Percentiles rank a stretch among this genome's conserved stretches.
phyloP scores from a whole-genome alignment of 2,797 vertebrate genomes.

The Oryzias sinensis region DNA sequence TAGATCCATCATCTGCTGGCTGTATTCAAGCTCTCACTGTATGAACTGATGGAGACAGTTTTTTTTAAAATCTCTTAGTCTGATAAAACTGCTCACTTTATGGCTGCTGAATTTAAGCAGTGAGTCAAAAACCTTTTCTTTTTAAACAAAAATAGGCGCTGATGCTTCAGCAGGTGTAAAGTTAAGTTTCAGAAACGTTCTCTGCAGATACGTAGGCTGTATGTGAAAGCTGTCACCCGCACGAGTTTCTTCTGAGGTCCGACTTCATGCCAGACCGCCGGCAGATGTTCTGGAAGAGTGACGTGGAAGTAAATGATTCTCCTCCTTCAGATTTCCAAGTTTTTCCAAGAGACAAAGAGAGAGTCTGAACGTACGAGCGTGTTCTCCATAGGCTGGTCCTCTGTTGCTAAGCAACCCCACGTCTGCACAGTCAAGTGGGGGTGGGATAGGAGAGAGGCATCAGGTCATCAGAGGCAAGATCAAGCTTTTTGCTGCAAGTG shows the following conservation, averaged over 20 bases:
- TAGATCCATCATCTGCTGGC: slow-evolving; percentile 67
- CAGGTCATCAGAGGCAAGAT: slow-evolving; percentile 62
- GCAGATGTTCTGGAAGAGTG: slow-evolving; percentile 18
- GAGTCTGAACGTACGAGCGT: slow-evolving; percentile 26
- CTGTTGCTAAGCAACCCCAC: slow-evolving; percentile 75
- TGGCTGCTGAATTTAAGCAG: slow-evolving; percentile 23
- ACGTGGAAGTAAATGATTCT: slow-evolving; percentile 51
- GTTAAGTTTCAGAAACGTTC: background rate
- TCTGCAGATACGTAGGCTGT: background rate
- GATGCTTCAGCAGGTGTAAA: background rate
- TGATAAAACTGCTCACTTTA: slow-evolving; percentile 52
- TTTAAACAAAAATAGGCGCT: background rate
- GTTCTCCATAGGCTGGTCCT: slow-evolving; percentile 55
- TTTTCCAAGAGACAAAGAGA: slow-evolving; percentile 34
- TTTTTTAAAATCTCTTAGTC: slow-evolving; percentile 55
- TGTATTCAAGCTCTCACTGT: slow-evolving; percentile 68
- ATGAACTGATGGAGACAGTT: slow-evolving; percentile 59
- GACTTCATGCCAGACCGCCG: too few species aligned
- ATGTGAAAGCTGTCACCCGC: background rate
- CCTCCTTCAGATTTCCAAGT: slow-evolving; percentile 51
- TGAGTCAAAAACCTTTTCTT: too few species aligned
- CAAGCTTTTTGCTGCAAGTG: slow-evolving; percentile 39
- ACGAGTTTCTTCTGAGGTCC: too few species aligned
- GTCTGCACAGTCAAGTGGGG: slow-evolving; percentile 62
- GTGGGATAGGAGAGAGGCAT: slow-evolving; percentile 53